Base-by-base conservation (phyloP, 1,140 invertebrate genomes). In the Ips nitidus region DNA sequence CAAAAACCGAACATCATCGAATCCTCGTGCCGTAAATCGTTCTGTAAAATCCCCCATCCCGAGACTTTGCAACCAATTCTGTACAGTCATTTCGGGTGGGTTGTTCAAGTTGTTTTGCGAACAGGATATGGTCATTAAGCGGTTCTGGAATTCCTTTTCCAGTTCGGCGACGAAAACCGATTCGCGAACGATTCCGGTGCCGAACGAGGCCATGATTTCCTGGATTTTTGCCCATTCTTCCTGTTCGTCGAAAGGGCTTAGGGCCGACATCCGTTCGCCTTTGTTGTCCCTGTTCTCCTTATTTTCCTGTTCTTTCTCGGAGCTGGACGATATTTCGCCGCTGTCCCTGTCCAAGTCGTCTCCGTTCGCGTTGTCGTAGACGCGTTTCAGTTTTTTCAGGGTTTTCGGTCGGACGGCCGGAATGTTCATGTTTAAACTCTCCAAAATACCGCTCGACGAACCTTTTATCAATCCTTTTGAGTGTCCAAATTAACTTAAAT, bases 161-260 rank as follows among this genome's bases (percentile, higher is more conserved):
- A 94, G 82, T 74, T 95, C 93, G 4, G 87, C 88, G 42, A 93
- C 89, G 80, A 94, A 93, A 2, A 94, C 90, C 1, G 90, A 92
- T 77, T 94, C 92, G 4, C 91, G 80, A 2, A 92, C 88, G 6
- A 91, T 83, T 37, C 90, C 90, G 60, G 89, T 91, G 41, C 94
- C 94, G 76, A 97, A 94, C 1, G 93, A 93, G 36, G 92, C 92
- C 88, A 98, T 94, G 68, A 96, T 96, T 81, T 95, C 94, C 4
- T 92, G 93, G 69, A 98, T 97, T 82, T 95, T 95, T 1, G 93
- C 92, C 92, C 94, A 97, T 81, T 97, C 94, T 82, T 96, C 94
- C 78, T 92, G 86, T 77, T 96, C 93, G 83, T 96, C 94, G 80
- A 96, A 94, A 1, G 93, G 92, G 76, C 92, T 94, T 71, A 95